These are phyloP conservation scores for Thereva nobilitata DNA, from an alignment of 2,888 invertebrate species.

Conservation along the genomic window DNA sequence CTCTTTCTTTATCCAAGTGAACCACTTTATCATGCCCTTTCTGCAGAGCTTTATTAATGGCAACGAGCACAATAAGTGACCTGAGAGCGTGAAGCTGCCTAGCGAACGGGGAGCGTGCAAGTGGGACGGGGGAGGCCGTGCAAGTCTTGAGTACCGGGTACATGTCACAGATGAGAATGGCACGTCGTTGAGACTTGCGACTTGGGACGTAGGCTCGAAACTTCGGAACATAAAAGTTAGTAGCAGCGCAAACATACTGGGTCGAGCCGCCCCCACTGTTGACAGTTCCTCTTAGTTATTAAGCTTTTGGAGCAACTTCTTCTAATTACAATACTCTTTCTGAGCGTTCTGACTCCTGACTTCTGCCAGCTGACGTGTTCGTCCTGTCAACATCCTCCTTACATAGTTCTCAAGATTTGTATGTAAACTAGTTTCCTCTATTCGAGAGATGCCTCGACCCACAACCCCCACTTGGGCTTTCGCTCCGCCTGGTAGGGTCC, in stretches of 20 bases:
- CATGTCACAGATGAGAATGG: conserved; percentile 26
- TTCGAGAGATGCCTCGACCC: conserved; percentile 3
- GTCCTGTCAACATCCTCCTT: background rate
- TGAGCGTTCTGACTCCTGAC: conserved; percentile 9
- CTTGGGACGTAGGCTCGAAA: background rate
- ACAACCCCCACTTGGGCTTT: conserved; percentile 1
- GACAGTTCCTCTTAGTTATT: conserved; percentile 23
- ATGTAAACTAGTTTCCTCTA: conserved; percentile 29
- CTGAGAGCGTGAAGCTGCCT: background rate
- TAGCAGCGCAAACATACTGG: conserved; percentile 9
- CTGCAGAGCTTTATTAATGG: conserved; percentile 28
- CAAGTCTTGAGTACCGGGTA: background rate
- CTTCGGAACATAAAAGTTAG: conserved; percentile 11
- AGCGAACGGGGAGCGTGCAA: background rate
- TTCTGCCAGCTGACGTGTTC: conserved; percentile 24
- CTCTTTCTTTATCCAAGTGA: conserved; percentile 7
- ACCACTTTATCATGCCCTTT: conserved; percentile 23
- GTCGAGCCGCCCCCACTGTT: conserved; percentile 11
- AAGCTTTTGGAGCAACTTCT: conserved; percentile 4
- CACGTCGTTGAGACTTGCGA: background rate
- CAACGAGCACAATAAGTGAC: conserved; percentile 1
- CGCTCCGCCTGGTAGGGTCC: too few species aligned
- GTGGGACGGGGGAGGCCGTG: background rate
- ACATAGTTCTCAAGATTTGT: conserved; percentile 3
- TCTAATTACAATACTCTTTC: conserved; percentile 22